Evolutionary conservation across 2,113 vertebrate species (phyloP).

Genomic region (Piaya cayana): DNA sequence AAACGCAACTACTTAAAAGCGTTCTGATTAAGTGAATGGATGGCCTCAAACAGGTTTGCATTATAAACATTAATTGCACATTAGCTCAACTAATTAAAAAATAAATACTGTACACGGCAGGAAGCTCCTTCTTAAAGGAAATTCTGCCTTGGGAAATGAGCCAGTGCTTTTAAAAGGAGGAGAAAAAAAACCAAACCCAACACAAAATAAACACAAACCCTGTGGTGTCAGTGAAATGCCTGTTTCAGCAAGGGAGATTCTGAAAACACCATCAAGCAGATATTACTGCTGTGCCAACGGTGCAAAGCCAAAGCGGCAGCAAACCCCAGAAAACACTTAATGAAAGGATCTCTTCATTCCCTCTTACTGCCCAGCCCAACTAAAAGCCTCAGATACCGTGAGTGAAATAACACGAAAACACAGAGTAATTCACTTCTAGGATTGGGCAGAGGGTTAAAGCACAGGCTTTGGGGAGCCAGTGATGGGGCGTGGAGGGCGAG

Average conservation of each 20-base stretch:
- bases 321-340: not conserved
- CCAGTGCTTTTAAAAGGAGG: not conserved
- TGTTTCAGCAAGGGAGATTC: not conserved
- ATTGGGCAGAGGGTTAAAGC: not conserved
- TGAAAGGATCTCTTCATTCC: not conserved
- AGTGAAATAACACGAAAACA: not conserved
- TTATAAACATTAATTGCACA: slow-evolving; percentile 58
- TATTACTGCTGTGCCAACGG: not conserved
- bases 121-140: slow-evolving; percentile 39
- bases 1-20: not conserved
- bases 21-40: slow-evolving; percentile 12
- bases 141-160: slow-evolving; percentile 31
- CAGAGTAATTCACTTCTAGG: not conserved
- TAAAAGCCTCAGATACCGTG: not conserved
- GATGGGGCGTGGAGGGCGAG: fast-evolving
- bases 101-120: slow-evolving; percentile 30
- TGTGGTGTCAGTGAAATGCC: not conserved
- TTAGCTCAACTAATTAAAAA: slow-evolving; percentile 62
- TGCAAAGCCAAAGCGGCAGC: not conserved
- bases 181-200: too few relatives aligned
- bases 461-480: not conserved
- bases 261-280: not conserved
- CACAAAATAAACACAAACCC: not conserved
- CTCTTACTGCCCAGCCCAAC: not conserved
- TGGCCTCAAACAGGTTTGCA: slow-evolving; percentile 17